Base-by-base conservation (phyloP, 2,113 vertebrate species). In the Tinamus guttatus region DNA sequence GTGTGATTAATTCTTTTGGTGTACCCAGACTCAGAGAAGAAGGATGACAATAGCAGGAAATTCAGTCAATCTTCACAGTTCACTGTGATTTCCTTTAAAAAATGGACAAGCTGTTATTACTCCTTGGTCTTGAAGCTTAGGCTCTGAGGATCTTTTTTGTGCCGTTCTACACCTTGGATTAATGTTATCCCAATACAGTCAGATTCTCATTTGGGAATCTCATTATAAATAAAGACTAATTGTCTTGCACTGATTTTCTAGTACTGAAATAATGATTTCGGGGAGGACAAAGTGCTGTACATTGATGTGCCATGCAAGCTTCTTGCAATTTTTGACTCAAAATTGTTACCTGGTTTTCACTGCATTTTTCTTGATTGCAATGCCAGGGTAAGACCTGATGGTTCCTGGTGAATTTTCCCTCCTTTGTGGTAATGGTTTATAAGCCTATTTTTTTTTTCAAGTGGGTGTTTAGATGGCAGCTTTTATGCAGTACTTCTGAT, bases 231-330 rank as follows among this genome's bases (percentile, higher is more conserved):
- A 40, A 74, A 89, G 56, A 58, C 8, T 14, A 73, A 73, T 36
- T 51, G 38, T 71, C 56, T 84, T 87, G 38, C 41, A 51, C 38
- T 75, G 41, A 81, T 78, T 45, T 5, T 45, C 27, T 81, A 21
- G 40, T 40, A 64, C 47, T 49, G 21, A 81, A 81, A 32, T 4
- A 81, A 27, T 41, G 30, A 45, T 74, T 84, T 65, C 54, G 80
- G 27, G 64, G 60, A 36, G n/a, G 25, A 10, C 2, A 1, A 70
- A 7, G 2, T 0, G 3, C 11, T 85, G 3, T 0, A 62, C 21
- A 76, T 52, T 51, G 7, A 16, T 4, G 32, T 27, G 45, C 43
- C 18, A 9, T 5, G n/a, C 7, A 20, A 14, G 9, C 20, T 8
- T 69, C 64, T 38, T 69, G 67, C 64, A 9, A 4, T 7, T 19